A percentile compares a stretch with the other conserved stretches of the same genome.
Evolutionary conservation across 2,797 vertebrate species (phyloP).

Genomic region (Periophthalmus magnuspinnatus): DNA sequence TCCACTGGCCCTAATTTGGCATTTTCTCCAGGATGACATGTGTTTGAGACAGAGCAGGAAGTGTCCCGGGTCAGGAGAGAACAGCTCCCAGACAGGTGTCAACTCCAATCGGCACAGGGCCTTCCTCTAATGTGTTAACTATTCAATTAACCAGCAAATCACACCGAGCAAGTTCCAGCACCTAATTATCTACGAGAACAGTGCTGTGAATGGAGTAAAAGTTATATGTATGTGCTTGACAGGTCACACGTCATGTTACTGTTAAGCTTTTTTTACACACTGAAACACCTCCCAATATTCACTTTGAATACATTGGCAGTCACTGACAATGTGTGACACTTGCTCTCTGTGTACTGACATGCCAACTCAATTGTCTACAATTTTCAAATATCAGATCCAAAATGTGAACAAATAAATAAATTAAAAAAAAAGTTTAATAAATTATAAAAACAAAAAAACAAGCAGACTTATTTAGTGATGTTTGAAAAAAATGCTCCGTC

Average conservation of each 20-base stretch:
- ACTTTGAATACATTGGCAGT: slow-evolving; percentile 32
- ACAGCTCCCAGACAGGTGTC: slow-evolving; percentile 74
- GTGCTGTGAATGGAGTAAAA: slow-evolving; percentile 60
- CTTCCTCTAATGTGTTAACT: slow-evolving; percentile 71
- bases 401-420: not conserved
- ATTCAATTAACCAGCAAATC: slow-evolving; percentile 73
- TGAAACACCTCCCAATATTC: slow-evolving; percentile 53
- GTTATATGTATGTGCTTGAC: slow-evolving; percentile 60
- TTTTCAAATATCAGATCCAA: not conserved
- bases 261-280: slow-evolving; percentile 52
- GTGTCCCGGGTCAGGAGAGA: slow-evolving; percentile 58
- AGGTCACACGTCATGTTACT: slow-evolving; percentile 69
- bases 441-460: slow-evolving; percentile 29
- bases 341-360: slow-evolving; percentile 16
- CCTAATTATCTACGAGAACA: slow-evolving; percentile 73
- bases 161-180: slow-evolving; percentile 60
- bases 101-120: slow-evolving; percentile 64
- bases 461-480: too few species aligned
- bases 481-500: too few species aligned
- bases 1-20: slow-evolving; percentile 68
- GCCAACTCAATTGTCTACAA: slow-evolving; percentile 12
- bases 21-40: slow-evolving; percentile 67
- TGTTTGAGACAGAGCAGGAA: slow-evolving; percentile 62
- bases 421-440: not conserved
- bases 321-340: slow-evolving; percentile 14